Evolutionary conservation across 2,888 invertebrate species (phyloP), one percentile per base, ranked within the genome.

Genomic region (Pyralis farinalis): DNA sequence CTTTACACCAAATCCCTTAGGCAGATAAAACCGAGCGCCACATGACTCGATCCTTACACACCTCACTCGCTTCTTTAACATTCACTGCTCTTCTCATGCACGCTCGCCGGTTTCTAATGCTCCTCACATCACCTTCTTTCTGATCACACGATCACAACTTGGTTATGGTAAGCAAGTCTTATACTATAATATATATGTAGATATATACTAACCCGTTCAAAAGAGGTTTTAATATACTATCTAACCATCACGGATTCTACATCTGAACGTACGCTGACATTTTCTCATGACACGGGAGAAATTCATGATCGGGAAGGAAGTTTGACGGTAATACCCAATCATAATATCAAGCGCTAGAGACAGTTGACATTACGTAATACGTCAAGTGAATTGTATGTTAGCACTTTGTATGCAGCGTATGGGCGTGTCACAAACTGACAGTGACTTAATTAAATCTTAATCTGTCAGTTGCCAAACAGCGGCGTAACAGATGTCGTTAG

Each of bases 291-390:
- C 70, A 68, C 63, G 54, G 58, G 74, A 67, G 74, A 75, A 71
- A 74, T 72, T 78, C 73, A 72, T 72, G 71, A 73, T 71, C 71
- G 68, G 64, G 69, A 73, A 75, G 75, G 72, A 71, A 72, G 66
- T 67, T 68, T 69, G 68, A 76, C 71, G 57, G 63, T 69, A 61
- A 69, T 65, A 69, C 66, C 67, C 58, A 72, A 76, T 78, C 77
- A 74, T 66, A 69, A 66, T 25, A 70, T 59, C 57, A 58, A 66
- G 65, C 67, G 64, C 65, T 72, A 63, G 51, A 38, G 49, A 55
- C 59, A 66, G 64, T 67, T 68, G 58, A 61, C 60, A 65, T 83
- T 79, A 59, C 68, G 66, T 63, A 81, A 81, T 46, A 29, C 34
- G 45, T 55, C 51, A 45, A 51, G 48, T 53, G 44, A 47, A 58